Percentiles rank a stretch among this genome's conserved stretches.
Conservation (phyloP, 2,797 vertebrate genomes). For the Coregonus suidteri region DNA sequence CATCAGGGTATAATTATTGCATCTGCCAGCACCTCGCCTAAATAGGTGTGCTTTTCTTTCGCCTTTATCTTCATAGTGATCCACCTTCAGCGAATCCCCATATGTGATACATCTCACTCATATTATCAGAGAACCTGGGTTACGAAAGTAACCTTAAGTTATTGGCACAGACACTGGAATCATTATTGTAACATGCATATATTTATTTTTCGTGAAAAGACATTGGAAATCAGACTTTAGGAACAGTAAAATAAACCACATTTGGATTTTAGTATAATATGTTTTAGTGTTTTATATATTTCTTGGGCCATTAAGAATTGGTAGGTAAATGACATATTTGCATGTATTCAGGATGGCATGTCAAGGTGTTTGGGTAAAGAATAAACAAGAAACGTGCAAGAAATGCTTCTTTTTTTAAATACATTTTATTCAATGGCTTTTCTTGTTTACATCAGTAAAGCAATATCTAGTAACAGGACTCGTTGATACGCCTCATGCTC, state of each 20-base stretch:
- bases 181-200: constrained; percentile 5
- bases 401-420: not conserved
- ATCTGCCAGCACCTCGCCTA: too few species aligned
- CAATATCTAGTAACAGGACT: constrained; percentile 38
- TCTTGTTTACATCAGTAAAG: not conserved
- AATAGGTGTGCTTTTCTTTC: too few species aligned
- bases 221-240: constrained; percentile 19
- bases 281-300: not conserved
- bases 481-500: constrained; percentile 57
- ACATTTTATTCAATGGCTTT: not conserved
- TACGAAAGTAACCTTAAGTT: not conserved
- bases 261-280: constrained; percentile 3
- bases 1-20: too few species aligned
- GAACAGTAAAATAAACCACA: constrained; percentile 19
- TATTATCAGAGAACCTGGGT: too few species aligned
- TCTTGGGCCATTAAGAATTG: not conserved
- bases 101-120: too few species aligned
- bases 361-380: not conserved
- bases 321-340: not conserved
- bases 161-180: constrained; percentile 12
- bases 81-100: too few species aligned
- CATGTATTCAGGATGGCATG: not conserved
- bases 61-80: too few species aligned
- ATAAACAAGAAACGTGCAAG: not conserved
- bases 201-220: constrained; percentile 18